A percentile compares a stretch with the other conserved stretches of the same genome.
phyloP scores from a whole-genome alignment of 2,888 invertebrate genomes.

The Lydus trimaculatus region DNA sequence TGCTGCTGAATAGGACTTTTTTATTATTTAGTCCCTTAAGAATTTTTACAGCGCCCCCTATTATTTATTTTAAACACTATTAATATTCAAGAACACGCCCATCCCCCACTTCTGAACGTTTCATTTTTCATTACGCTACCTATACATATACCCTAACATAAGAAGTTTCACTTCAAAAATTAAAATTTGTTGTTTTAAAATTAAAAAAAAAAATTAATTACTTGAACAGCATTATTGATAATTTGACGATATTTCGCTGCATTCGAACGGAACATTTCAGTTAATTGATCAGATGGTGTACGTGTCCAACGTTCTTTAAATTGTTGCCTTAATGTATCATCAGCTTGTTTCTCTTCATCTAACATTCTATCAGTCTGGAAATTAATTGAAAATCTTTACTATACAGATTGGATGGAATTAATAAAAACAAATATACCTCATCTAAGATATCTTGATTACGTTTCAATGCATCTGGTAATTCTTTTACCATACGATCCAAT shows the following conservation, averaged over 20 bases:
- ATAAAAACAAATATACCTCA: conserved; percentile 68
- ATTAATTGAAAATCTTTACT: conserved; percentile 13
- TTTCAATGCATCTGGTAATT: conserved; percentile 88
- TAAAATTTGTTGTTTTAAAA: no score
- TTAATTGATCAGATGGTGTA: conserved; percentile 86
- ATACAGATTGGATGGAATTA: no score
- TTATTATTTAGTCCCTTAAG: no score
- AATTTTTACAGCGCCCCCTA: no score
- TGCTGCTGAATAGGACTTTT: no score
- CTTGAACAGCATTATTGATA: conserved; percentile 84
- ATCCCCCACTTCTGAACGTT: no score
- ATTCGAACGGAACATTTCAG: conserved; percentile 87
- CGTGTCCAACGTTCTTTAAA: conserved; percentile 94
- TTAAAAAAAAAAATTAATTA: conserved; percentile 30
- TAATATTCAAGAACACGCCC: no score
- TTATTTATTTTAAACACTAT: no score
- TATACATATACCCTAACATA: no score
- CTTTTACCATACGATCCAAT: conserved; percentile 77
- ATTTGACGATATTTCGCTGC: conserved; percentile 92
- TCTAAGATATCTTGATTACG: conserved; percentile 94
- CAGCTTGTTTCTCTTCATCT: conserved; percentile 91
- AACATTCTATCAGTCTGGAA: conserved; percentile 79
- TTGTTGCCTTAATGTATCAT: conserved; percentile 85
- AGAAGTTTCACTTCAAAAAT: no score
- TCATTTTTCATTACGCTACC: no score